A percentile compares a stretch with the other conserved stretches of the same genome.
phyloP scores from a whole-genome alignment of 2,113 vertebrate genomes.

The Menura novaehollandiae region DNA sequence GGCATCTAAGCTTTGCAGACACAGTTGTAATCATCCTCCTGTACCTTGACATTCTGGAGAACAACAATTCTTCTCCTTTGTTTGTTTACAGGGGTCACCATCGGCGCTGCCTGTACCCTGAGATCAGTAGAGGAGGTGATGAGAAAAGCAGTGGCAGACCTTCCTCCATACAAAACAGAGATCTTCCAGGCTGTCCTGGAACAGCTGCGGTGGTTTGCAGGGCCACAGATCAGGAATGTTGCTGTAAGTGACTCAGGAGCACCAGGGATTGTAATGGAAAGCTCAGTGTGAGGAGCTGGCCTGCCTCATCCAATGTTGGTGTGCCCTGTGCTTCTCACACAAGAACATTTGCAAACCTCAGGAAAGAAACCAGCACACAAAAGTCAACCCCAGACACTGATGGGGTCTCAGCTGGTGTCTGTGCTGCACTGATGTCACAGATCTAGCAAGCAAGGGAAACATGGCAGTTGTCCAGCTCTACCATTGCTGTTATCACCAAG shows the following conservation, averaged over 20 bases:
- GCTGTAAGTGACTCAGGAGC: conserved; percentile 76
- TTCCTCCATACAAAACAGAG: conserved; percentile 78
- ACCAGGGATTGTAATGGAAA: neutral
- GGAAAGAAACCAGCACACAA: neutral
- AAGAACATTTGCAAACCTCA: neutral
- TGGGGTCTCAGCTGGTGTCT: neutral
- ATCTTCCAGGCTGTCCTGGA: conserved; percentile 86
- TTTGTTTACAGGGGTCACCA: conserved; percentile 76
- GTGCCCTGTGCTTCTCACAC: neutral
- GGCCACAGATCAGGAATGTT: conserved; percentile 92
- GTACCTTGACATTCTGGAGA: neutral
- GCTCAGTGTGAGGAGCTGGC: neutral
- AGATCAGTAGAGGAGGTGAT: conserved; percentile 78
- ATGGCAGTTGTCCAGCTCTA: neutral
- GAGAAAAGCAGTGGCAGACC: conserved; percentile 57
- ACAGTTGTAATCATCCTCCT: neutral
- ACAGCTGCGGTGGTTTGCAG: conserved; percentile 92
- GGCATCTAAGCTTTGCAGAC: neutral
- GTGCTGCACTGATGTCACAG: neutral
- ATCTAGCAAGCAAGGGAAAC: neutral
- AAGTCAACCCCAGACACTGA: neutral
- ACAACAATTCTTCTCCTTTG: neutral
- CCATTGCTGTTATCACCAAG: neutral
- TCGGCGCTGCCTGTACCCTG: conserved; percentile 86
- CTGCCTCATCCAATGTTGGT: neutral